phyloP scores from a whole-genome alignment of 2,888 invertebrate species.

The Cephalotes varians region DNA sequence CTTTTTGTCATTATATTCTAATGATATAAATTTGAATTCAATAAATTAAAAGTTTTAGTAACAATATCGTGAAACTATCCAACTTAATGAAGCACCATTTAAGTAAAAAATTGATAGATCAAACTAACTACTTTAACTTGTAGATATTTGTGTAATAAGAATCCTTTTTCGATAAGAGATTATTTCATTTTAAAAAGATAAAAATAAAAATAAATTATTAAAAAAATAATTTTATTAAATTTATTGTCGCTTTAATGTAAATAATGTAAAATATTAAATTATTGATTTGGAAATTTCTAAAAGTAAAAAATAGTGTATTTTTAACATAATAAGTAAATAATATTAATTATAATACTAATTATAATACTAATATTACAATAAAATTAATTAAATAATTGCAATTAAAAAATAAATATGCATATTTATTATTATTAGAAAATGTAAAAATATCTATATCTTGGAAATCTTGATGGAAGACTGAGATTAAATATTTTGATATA shows the following conservation, averaged over 20 bases:
- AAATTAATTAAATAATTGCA: neutral
- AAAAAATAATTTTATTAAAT: neutral
- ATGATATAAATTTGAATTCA: conserved; percentile 11
- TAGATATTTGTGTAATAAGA: neutral
- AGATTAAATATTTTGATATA: neutral
- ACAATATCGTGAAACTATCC: neutral
- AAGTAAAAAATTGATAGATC: neutral
- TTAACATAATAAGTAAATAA: neutral
- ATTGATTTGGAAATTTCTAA: neutral
- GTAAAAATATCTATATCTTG: neutral
- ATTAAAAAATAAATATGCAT: neutral
- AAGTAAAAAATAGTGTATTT: neutral
- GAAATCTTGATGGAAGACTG: neutral
- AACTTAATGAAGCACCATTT: neutral
- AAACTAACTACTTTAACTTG: neutral
- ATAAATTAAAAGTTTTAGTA: conserved; percentile 20
- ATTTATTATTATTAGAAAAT: neutral
- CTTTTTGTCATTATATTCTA: conserved; percentile 31
- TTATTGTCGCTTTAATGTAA: neutral
- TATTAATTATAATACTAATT: too few relatives aligned
- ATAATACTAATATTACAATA: neutral
- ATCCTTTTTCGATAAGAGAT: neutral
- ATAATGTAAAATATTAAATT: neutral
- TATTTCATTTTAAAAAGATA: neutral
- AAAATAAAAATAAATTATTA: neutral